Conservation (phyloP, 2,888 invertebrate species). For the Cheilosia vernalis region DNA sequence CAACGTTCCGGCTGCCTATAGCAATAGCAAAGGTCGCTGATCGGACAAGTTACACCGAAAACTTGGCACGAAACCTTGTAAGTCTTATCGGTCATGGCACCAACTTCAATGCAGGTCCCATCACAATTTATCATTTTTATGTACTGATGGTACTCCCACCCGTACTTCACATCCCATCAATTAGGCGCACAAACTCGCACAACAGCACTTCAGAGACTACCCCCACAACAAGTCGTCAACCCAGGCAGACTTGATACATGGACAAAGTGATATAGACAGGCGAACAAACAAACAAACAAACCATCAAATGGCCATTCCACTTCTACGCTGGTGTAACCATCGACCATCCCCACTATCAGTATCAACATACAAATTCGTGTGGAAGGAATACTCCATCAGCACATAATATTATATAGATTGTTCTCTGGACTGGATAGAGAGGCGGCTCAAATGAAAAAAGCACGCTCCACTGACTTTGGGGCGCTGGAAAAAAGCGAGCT, state of each 20-base stretch:
- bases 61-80: background rate
- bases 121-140: background rate
- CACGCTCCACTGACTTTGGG: slow-evolving; percentile 14
- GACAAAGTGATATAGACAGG: background rate
- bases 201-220: slow-evolving; percentile 10
- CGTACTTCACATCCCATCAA: slow-evolving; percentile 13
- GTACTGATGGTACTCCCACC: background rate
- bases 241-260: slow-evolving; percentile 2
- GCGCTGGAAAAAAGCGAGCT: slow-evolving; percentile 6
- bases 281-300: slow-evolving; percentile 4
- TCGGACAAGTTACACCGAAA: background rate
- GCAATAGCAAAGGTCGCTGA: too few relatives aligned
- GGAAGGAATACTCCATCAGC: slow-evolving; percentile 34
- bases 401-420: slow-evolving; percentile 18
- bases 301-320: slow-evolving; percentile 11
- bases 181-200: background rate
- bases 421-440: slow-evolving; percentile 44
- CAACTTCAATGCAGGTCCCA: background rate
- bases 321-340: slow-evolving; percentile 7
- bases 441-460: slow-evolving; percentile 13
- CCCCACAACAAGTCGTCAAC: background rate
- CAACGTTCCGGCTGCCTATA: too few relatives aligned
- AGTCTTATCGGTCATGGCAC: slow-evolving; percentile 8
- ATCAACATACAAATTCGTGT: slow-evolving; percentile 11
- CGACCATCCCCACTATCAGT: background rate